Conservation (phyloP, 2,888 invertebrate species). For the Ennomos fuscantarius region DNA sequence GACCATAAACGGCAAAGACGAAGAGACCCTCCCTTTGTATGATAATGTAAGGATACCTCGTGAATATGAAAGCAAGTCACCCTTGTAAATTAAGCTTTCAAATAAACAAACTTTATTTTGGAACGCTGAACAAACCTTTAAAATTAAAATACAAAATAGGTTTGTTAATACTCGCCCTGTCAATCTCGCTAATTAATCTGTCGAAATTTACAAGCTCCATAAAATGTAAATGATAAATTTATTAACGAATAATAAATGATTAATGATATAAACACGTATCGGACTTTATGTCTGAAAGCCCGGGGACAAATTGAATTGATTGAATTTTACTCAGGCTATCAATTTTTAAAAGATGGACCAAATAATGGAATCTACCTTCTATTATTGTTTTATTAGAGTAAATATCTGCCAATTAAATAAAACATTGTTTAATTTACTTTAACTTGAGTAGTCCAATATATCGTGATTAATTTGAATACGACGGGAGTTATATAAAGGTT, state of each 20-base stretch:
- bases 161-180: slow-evolving; percentile 27
- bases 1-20: slow-evolving; percentile 42
- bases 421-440: too few species aligned
- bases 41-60: slow-evolving; percentile 43
- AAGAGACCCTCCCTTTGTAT: slow-evolving; percentile 43
- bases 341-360: slow-evolving; percentile 8
- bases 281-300: slow-evolving; percentile 21
- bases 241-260: slow-evolving; percentile 31
- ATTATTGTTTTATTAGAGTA: too few species aligned
- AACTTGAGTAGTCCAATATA: too few species aligned
- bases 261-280: slow-evolving; percentile 27
- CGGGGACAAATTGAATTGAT: slow-evolving; percentile 20
- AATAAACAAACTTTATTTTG: slow-evolving; percentile 31
- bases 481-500: not conserved
- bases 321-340: slow-evolving; percentile 18
- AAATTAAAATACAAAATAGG: slow-evolving; percentile 32
- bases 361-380: too few species aligned
- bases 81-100: slow-evolving; percentile 38
- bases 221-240: slow-evolving; percentile 32
- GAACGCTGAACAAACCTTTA: slow-evolving; percentile 25
- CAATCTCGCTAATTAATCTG: slow-evolving; percentile 34
- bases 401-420: too few species aligned
- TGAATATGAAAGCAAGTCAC: slow-evolving; percentile 40
- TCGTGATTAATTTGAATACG: too few species aligned
- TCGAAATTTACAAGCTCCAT: slow-evolving; percentile 27